A percentile compares a stretch with the other conserved stretches of the same genome.
These are phyloP conservation scores for Rhagonycha lutea DNA, from an alignment of 2,888 invertebrate genomes.

Conservation along the genomic window DNA sequence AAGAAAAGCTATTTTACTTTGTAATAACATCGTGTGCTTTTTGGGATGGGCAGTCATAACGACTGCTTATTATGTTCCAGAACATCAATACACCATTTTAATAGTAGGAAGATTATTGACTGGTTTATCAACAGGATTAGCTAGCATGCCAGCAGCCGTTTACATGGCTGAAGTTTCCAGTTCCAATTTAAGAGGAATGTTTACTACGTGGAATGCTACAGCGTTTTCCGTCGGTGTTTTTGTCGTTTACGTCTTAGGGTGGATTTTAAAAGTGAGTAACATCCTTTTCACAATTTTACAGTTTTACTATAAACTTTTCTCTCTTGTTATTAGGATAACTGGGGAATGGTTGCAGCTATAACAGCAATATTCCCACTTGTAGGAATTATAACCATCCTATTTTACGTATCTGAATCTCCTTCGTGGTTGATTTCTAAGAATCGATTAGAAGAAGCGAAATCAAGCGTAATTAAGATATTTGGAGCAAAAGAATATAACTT, in stretches of 20 bases:
- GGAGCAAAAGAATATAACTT: constrained; percentile 44
- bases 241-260: constrained; percentile 59
- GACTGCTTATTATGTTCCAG: constrained; percentile 45
- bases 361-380: constrained; percentile 54
- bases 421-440: constrained; percentile 59
- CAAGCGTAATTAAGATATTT: constrained; percentile 52
- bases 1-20: constrained; percentile 55
- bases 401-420: constrained; percentile 60
- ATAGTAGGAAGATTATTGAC: constrained; percentile 57
- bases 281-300: background rate
- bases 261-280: constrained; percentile 53
- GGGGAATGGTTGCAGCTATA: constrained; percentile 55
- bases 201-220: constrained; percentile 61
- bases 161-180: constrained; percentile 61
- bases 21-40: constrained; percentile 56
- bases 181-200: constrained; percentile 55
- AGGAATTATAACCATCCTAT: constrained; percentile 50
- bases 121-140: constrained; percentile 59
- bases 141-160: constrained; percentile 60
- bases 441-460: constrained; percentile 56
- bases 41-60: constrained; percentile 60
- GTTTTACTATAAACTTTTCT: background rate
- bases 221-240: constrained; percentile 60
- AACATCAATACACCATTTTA: constrained; percentile 48
- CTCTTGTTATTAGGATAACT: constrained; percentile 52